Percentiles rank a stretch among this genome's conserved stretches.
Conservation (phyloP, 2,888 invertebrate species). For the Erynnis tages region DNA sequence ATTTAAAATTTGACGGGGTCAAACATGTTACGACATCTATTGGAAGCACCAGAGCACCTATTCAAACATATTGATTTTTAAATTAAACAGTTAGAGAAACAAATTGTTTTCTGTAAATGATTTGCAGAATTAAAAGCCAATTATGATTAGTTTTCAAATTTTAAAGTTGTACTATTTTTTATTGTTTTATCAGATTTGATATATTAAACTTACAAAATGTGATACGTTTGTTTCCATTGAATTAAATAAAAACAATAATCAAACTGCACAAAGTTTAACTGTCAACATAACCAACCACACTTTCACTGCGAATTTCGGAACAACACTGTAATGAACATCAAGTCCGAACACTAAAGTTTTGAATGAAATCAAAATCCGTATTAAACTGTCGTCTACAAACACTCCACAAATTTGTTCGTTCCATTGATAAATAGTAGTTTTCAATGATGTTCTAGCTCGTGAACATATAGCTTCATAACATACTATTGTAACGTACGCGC, state of each 20-base stretch:
- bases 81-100: neutral
- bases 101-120: neutral
- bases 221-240: neutral
- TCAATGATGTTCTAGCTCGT: conserved; percentile 39
- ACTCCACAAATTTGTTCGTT: conserved; percentile 39
- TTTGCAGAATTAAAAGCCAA: too few relatives aligned
- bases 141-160: too few relatives aligned
- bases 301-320: conserved; percentile 47
- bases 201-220: conserved; percentile 1
- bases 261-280: conserved; percentile 38
- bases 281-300: conserved; percentile 72
- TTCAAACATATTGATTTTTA: conserved; percentile 8
- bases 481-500: conserved; percentile 58
- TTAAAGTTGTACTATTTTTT: too few relatives aligned
- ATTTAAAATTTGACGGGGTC: conserved; percentile 38
- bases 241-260: neutral
- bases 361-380: conserved; percentile 1
- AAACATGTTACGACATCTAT: conserved; percentile 35
- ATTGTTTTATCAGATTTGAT: too few relatives aligned
- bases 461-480: conserved; percentile 60
- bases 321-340: conserved; percentile 10
- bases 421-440: conserved; percentile 53
- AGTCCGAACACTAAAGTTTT: conserved; percentile 17
- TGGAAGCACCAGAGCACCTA: conserved; percentile 3
- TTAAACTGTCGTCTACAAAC: conserved; percentile 24